A percentile compares a stretch with the other conserved stretches of the same genome.
These are phyloP conservation scores for Botia almorhae DNA, from an alignment of 2,797 vertebrate species.

Conservation along the genomic window DNA sequence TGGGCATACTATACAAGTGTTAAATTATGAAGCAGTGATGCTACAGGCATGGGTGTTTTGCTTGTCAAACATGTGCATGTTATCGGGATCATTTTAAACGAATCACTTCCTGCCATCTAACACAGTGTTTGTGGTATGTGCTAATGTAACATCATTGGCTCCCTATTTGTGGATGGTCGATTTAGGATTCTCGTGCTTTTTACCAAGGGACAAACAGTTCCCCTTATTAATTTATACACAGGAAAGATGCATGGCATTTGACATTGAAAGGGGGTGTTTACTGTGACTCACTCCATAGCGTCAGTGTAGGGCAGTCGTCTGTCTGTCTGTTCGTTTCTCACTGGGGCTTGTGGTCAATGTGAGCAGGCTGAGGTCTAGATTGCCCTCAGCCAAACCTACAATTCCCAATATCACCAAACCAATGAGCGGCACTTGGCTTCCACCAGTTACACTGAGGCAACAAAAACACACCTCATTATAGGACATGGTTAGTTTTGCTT, in stretches of 20 bases:
- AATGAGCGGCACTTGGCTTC: slow-evolving; percentile 59
- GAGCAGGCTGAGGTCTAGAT: slow-evolving; percentile 72
- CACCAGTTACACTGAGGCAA: slow-evolving; percentile 77
- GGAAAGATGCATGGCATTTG: not conserved
- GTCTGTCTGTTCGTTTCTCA: slow-evolving; percentile 67
- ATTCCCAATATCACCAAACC: slow-evolving; percentile 61
- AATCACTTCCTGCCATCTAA: not conserved
- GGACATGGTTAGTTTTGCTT: slow-evolving; percentile 65
- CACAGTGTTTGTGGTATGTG: not conserved
- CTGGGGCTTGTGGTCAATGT: slow-evolving; percentile 65
- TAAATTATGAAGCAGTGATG: not conserved
- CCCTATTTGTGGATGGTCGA: not conserved
- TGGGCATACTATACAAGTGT: not conserved
- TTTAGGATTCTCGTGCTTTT: not conserved
- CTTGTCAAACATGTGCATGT: not conserved
- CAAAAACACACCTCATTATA: slow-evolving; percentile 79
- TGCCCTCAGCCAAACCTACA: slow-evolving; percentile 59
- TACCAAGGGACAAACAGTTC: not conserved
- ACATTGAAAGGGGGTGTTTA: slow-evolving; percentile 2
- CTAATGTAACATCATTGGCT: not conserved
- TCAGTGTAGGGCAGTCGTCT: slow-evolving; percentile 49
- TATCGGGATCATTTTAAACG: not conserved
- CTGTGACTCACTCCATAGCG: slow-evolving; percentile 59
- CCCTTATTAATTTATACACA: not conserved
- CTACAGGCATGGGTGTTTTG: not conserved